A percentile compares a stretch with the other conserved stretches of the same genome.
Conservation (phyloP, 2,113 vertebrate species). For the Picathartes gymnocephalus region DNA sequence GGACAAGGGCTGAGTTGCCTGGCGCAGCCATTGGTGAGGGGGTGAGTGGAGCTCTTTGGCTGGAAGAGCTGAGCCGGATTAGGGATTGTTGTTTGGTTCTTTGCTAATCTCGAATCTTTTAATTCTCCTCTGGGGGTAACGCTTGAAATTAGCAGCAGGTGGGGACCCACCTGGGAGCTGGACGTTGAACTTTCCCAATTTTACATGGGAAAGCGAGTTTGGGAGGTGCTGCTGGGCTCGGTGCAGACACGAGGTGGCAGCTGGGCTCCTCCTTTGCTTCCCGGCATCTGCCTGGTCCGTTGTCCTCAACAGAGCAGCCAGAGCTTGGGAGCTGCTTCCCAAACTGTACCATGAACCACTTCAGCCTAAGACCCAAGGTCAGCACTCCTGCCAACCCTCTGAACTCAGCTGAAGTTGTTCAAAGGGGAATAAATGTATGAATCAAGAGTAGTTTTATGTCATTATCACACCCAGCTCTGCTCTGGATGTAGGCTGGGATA, state of each 20-base stretch:
- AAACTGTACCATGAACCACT: neutral
- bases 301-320: neutral
- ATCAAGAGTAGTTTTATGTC: neutral
- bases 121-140: neutral
- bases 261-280: neutral
- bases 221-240: neutral
- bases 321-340: neutral
- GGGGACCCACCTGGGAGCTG: neutral
- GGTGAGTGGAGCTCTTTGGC: neutral
- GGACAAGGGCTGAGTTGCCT: neutral
- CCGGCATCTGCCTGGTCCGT: fast-evolving
- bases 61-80: neutral
- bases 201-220: fast-evolving
- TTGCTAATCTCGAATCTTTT: neutral
- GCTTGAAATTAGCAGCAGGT: neutral
- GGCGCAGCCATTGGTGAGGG: neutral
- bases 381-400: neutral
- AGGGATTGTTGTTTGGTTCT: neutral
- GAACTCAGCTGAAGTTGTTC: neutral
- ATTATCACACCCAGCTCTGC: neutral
- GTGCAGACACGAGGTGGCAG: neutral
- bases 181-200: fast-evolving
- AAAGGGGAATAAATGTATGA: neutral
- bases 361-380: neutral
- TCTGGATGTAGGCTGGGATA: neutral